Evolutionary conservation across 2,797 vertebrate genomes (phyloP), one percentile per base, ranked within the genome.

Genomic region (Linurgus olivaceus): DNA sequence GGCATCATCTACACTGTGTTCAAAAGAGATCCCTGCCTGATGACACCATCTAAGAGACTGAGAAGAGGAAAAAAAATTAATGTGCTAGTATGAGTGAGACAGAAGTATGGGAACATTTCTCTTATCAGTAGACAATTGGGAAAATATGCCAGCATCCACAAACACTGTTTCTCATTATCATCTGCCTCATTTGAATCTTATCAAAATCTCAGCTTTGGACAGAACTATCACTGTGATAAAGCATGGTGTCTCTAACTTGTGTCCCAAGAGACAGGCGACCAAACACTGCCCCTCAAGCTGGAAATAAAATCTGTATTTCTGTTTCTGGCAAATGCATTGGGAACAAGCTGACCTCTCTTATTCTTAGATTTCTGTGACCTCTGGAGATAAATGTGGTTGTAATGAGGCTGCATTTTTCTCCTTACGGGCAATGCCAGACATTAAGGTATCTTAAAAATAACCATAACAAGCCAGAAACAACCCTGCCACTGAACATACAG

Each of bases 391-490:
- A 96, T 90, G 76, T 66, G 70, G 83, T 91, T 96, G 94, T 87
- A 95, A 89, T 81, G 88, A 96, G 90, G 82, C 80, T 47, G 54
- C 63, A 50, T 83, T 95, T 95, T 95, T 40, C 83, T 97, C 52
- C 52, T 86, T 88, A 48, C 7, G 6, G 47, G 90, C 93, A 93
- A 50, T 44, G 35, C 79, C 79, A 88, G 89, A 91, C 93, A 95
- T 92, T 91, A 97, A 98, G 96, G 96, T 97, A 91, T 96, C 95
- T 97, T 96, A 92, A 97, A 97, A 97, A 97, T 95, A 96, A 88
- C 87, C 14, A 31, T 42, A 62, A 35, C 51, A 58, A 84, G 85
- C 86, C 86, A 97, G 94, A 88, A 93, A 79, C 78, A 84, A 59
- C 83, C 87, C 93, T 78, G 50, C 40, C n/a, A 37, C 50, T 78